A percentile compares a stretch with the other conserved stretches of the same genome.
These are phyloP conservation scores for Zaprionus africanus DNA, from an alignment of 1,140 invertebrate genomes.

Conservation along the genomic window DNA sequence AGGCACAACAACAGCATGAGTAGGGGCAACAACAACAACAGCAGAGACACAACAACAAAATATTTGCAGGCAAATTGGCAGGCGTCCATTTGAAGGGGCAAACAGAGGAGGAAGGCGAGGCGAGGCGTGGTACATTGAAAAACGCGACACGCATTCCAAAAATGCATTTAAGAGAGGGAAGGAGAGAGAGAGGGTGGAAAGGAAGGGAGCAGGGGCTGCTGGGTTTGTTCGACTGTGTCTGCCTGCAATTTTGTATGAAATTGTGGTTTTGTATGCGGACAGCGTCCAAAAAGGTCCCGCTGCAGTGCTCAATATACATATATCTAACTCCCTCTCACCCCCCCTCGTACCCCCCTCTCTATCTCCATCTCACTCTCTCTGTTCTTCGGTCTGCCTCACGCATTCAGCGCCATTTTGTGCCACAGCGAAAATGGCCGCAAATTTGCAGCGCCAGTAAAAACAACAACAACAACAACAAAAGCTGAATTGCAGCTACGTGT, in stretches of 20 bases:
- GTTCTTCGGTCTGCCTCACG: no score
- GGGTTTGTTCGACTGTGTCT: not conserved
- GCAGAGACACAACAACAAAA: constrained; percentile 14
- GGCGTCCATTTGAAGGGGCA: constrained; percentile 18
- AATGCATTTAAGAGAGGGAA: constrained; percentile 63
- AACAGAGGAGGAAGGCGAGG: not conserved
- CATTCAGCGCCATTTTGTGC: constrained; percentile 64
- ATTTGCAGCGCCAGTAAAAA: constrained; percentile 26
- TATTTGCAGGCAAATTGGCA: constrained; percentile 69
- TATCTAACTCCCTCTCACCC: not conserved
- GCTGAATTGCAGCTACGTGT: constrained; percentile 16
- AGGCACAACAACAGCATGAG: constrained; percentile 5
- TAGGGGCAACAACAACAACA: constrained; percentile 28
- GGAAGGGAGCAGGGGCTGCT: constrained; percentile 4
- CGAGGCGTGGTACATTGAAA: constrained; percentile 17
- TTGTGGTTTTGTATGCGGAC: constrained; percentile 64
- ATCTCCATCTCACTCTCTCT: not conserved
- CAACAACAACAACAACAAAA: constrained; percentile 7
- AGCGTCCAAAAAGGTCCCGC: not conserved
- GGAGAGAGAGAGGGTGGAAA: not conserved
- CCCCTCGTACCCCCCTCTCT: not conserved
- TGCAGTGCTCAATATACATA: not conserved
- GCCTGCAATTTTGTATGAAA: constrained; percentile 68
- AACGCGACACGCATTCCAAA: constrained; percentile 76
- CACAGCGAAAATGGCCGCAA: constrained; percentile 52